Base-by-base conservation (phyloP, 2,888 invertebrate species). In the Drosophila merina region DNA sequence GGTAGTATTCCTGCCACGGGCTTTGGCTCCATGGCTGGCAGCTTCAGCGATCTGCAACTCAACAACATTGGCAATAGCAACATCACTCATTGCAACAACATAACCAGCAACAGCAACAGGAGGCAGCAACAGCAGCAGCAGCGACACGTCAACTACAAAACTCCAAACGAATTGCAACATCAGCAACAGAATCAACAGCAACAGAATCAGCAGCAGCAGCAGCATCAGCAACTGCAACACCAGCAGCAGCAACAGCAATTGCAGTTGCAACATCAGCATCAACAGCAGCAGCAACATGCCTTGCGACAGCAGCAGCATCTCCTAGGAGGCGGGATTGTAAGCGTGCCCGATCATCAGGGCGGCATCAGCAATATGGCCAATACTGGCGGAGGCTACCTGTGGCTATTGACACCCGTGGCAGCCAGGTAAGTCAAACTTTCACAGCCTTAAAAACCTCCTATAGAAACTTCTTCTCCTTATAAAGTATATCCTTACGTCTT, bases 331-430 rank as follows among this genome's bases (percentile, higher is more conserved):
- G 45, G 55, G 8, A 50, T 12, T 33, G 52, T 10, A 7, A 40
- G 36, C 12, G 36, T 25, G 4, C 0, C 52, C 6, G 49, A 54
- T 25, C 5, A n/a, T 0, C 60, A 58, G 30, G n/a, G 54, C 6
- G 73, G 59, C 31, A 25, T 57, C 20, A 50, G n/a, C 2, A 60
- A 36, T 20, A 52, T 64, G 26, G 31, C 50, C n/a, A 56, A 12
- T 5, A 33, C 25, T 38, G 75, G 71, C 33, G 75, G 85, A 25
- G 89, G 91, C 67, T 90, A 91, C 78, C 84, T 92, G 70, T 92
- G 92, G 92, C 89, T 92, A 52, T 74, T 91, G 77, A 92, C 92
- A 90, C 92, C 92, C 89, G 91, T 92, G 79, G 92, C 91, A 45
- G 92, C 92, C 59, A 92, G 92, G 92, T 92, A 77, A 89, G 87